Evolutionary conservation across 2,888 invertebrate species (phyloP).

Genomic region (Baronia brevicornis): DNA sequence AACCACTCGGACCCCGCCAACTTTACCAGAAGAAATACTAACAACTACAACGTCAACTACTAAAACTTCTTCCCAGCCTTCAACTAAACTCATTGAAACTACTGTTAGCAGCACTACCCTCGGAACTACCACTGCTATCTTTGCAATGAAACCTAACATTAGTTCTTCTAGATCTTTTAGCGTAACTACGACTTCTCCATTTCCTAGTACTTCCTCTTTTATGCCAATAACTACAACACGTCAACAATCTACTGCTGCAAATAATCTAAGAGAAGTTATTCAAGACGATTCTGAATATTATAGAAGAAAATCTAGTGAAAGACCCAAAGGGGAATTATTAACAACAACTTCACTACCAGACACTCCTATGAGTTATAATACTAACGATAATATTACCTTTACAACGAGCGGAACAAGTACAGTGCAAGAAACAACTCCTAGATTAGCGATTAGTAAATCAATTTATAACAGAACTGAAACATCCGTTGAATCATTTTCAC

Average conservation of each 20-base stretch:
- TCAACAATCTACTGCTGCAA: slow-evolving; percentile 1
- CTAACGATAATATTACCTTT: slow-evolving; percentile 13
- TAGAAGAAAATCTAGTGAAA: background rate
- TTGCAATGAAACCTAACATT: slow-evolving; percentile 17
- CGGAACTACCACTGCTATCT: slow-evolving; percentile 23
- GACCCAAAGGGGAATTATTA: background rate
- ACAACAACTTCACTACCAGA: slow-evolving; percentile 16
- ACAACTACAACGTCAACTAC: slow-evolving; percentile 43
- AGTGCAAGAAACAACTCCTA: slow-evolving; percentile 20
- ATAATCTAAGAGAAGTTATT: background rate
- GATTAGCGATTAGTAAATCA: slow-evolving; percentile 17
- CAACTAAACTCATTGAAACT: slow-evolving; percentile 20
- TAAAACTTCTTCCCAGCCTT: slow-evolving; percentile 23
- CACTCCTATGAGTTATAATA: slow-evolving; percentile 18
- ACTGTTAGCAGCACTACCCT: slow-evolving; percentile 15
- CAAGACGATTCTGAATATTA: background rate
- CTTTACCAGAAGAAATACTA: slow-evolving; percentile 50
- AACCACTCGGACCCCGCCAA: slow-evolving; percentile 39
- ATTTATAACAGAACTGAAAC: slow-evolving; percentile 34
- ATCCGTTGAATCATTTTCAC: slow-evolving; percentile 23
- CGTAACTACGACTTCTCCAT: slow-evolving; percentile 17
- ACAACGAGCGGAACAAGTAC: slow-evolving; percentile 12
- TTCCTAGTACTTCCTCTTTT: slow-evolving; percentile 14
- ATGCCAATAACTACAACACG: slow-evolving; percentile 15
- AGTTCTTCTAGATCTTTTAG: slow-evolving; percentile 9